Conservation (phyloP, 2,888 invertebrate genomes). For the Drosophila borealis region DNA sequence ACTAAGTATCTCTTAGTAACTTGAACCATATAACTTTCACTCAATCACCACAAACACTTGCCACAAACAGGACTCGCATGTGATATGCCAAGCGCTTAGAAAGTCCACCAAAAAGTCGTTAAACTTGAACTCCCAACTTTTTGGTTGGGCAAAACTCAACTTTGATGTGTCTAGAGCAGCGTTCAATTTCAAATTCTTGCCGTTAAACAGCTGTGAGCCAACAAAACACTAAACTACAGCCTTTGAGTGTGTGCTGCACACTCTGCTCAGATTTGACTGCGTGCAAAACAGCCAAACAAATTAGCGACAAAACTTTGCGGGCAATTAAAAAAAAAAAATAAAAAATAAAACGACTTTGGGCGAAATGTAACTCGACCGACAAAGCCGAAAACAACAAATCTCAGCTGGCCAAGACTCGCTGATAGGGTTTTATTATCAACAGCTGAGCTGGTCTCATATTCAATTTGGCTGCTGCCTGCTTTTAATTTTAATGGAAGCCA, state of each 20-base stretch:
- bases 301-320: constrained; percentile 70
- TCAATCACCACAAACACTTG: constrained; percentile 20
- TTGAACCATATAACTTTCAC: constrained; percentile 26
- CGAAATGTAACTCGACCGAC: constrained; percentile 25
- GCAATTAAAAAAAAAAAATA: constrained; percentile 66
- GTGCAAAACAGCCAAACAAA: constrained; percentile 71
- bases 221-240: not conserved
- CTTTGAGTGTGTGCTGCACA: not conserved
- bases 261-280: constrained; percentile 15
- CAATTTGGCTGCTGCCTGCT: constrained; percentile 73
- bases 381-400: constrained; percentile 19
- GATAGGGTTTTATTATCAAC: constrained; percentile 3
- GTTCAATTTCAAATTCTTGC: constrained; percentile 63
- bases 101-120: constrained; percentile 50
- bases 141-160: constrained; percentile 37
- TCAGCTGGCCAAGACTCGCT: constrained; percentile 25
- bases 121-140: constrained; percentile 51
- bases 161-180: constrained; percentile 51
- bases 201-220: constrained; percentile 46
- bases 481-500: constrained; percentile 80
- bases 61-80: constrained; percentile 12
- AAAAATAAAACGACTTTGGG: constrained; percentile 24
- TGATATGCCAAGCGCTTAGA: constrained; percentile 6
- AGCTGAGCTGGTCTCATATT: constrained; percentile 61
- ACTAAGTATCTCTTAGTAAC: not conserved